These are phyloP conservation scores for Meghimatium bilineatum DNA, from an alignment of 2,888 invertebrate genomes.

Conservation along the genomic window DNA sequence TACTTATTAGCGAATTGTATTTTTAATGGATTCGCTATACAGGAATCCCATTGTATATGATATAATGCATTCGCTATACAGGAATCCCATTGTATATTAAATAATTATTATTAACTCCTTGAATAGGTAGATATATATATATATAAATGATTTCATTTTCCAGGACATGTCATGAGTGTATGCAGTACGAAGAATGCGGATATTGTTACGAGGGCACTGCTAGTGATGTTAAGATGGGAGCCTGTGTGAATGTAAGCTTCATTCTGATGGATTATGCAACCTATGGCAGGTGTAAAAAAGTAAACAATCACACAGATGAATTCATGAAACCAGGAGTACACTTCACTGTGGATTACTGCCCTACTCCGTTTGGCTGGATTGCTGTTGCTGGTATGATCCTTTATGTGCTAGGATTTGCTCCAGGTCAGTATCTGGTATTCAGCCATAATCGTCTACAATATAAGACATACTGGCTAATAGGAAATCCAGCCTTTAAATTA, in stretches of 20 bases:
- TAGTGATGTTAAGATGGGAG: neutral
- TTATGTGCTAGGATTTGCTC: constrained; percentile 78
- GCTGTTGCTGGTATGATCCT: constrained; percentile 76
- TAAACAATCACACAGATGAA: neutral
- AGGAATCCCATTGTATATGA: too few relatives aligned
- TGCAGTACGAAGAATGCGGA: constrained; percentile 74
- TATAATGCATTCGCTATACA: too few relatives aligned
- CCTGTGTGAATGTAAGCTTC: neutral
- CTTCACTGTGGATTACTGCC: constrained; percentile 78
- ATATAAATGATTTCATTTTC: neutral
- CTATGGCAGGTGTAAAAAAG: constrained; percentile 46
- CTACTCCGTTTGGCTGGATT: constrained; percentile 76
- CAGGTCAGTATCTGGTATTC: constrained; percentile 69
- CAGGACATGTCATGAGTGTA: constrained; percentile 63
- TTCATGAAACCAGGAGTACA: neutral
- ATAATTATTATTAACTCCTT: too few relatives aligned
- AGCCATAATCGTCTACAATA: too few relatives aligned
- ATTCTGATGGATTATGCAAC: neutral
- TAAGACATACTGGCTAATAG: too few relatives aligned
- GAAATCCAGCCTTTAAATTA: too few relatives aligned
- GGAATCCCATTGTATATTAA: too few relatives aligned
- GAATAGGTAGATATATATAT: too few relatives aligned
- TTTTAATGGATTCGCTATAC: too few relatives aligned
- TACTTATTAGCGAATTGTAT: too few relatives aligned
- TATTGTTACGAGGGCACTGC: constrained; percentile 74